Conservation (phyloP, 1,140 invertebrate genomes). For the Bombus waltoni region DNA sequence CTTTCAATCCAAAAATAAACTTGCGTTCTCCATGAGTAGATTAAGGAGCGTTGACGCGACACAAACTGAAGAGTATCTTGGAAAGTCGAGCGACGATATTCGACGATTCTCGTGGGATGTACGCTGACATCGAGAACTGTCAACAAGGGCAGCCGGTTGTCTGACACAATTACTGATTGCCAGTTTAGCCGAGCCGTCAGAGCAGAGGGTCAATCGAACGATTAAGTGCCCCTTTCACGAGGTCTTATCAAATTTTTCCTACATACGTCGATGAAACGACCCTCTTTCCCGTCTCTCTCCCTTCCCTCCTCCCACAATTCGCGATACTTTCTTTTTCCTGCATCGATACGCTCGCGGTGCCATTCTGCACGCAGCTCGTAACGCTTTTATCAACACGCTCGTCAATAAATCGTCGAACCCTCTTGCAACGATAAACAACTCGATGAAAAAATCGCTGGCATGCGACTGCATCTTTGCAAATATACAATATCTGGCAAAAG, state of each 20-base stretch:
- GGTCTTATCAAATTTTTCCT: conserved; percentile 41
- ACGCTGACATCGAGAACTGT: conserved; percentile 10
- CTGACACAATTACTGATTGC: conserved; percentile 53
- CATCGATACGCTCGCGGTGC: background rate
- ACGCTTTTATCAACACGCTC: conserved; percentile 44
- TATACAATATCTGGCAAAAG: background rate
- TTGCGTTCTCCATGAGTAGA: background rate
- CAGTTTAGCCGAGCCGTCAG: conserved; percentile 28
- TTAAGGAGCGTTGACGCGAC: no score
- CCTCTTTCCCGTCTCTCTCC: background rate
- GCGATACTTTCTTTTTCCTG: background rate
- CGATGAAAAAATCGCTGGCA: conserved; percentile 14
- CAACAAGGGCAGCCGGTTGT: conserved; percentile 44
- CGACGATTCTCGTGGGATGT: background rate
- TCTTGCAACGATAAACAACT: conserved; percentile 37
- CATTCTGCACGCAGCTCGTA: conserved; percentile 27
- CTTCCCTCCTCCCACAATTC: background rate
- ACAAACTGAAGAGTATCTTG: background rate
- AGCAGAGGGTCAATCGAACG: conserved; percentile 39
- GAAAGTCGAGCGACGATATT: conserved; percentile 8
- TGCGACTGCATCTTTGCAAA: background rate
- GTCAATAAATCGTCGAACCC: conserved; percentile 64
- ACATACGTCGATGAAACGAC: background rate
- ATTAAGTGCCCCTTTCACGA: conserved; percentile 30
- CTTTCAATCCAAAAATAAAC: background rate